These are phyloP conservation scores for Rhamphomyia laevipes DNA, from an alignment of 2,888 invertebrate species.

Conservation along the genomic window DNA sequence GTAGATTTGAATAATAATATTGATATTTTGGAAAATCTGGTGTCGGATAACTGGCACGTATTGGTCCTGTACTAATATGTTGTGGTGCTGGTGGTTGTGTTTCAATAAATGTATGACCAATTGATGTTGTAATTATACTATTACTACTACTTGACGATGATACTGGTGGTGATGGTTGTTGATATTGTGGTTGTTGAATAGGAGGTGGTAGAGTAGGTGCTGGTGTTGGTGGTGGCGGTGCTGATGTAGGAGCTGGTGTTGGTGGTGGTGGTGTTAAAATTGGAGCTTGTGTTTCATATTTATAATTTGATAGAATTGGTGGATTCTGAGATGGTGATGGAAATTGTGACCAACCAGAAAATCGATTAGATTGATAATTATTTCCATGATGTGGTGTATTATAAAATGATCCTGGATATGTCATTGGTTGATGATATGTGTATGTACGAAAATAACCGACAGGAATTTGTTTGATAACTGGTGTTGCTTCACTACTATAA, in stretches of 20 bases:
- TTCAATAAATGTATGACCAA: background rate
- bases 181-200: background rate
- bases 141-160: constrained; percentile 1
- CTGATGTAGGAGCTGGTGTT: background rate
- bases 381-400: constrained; percentile 5
- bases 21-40: constrained; percentile 9
- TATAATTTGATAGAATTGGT: background rate
- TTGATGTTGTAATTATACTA: background rate
- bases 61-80: background rate
- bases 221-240: background rate
- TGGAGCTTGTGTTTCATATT: constrained; percentile 1
- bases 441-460: constrained; percentile 17
- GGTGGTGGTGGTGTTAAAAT: constrained; percentile 2
- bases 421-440: constrained; percentile 16
- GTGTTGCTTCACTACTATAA: constrained; percentile 11
- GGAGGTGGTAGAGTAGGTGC: constrained; percentile 1
- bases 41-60: constrained; percentile 3
- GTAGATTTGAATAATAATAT: constrained; percentile 4
- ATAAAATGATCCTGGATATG: constrained; percentile 10
- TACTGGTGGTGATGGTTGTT: background rate
- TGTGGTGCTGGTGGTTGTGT: constrained; percentile 2
- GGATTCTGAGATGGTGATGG: background rate
- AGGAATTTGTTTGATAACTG: constrained; percentile 15
- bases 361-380: constrained; percentile 1
- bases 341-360: constrained; percentile 7